phyloP scores from a whole-genome alignment of 1,140 invertebrate species.

The Andricus grossulariae region DNA sequence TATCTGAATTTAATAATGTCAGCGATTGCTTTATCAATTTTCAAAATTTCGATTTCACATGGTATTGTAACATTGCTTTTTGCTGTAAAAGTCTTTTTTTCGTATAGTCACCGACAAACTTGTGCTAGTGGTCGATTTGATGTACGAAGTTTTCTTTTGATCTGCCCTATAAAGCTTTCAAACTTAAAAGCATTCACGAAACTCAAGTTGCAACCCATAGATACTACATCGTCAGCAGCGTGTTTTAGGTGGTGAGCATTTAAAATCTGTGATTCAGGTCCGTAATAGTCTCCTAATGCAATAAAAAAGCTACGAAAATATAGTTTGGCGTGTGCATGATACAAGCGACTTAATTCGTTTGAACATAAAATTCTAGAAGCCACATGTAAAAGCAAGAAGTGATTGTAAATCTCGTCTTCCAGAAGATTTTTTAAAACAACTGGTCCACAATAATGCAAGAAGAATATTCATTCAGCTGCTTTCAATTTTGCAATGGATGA shows the following conservation, averaged over 20 bases:
- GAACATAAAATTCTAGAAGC: neutral
- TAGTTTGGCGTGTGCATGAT: neutral
- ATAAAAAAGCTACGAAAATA: constrained; percentile 9
- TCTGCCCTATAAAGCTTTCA: constrained; percentile 19
- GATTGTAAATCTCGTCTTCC: neutral
- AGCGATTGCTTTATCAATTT: neutral
- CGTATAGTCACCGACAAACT: neutral
- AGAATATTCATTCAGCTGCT: neutral
- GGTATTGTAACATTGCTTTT: neutral
- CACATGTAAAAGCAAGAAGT: constrained; percentile 11
- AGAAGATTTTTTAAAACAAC: constrained; percentile 22
- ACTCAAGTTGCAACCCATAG: constrained; percentile 1
- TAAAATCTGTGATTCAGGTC: no score
- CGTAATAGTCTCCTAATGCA: no score
- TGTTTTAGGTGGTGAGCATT: constrained; percentile 4
- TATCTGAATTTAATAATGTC: no score
- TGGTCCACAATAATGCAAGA: neutral
- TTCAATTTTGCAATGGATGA: neutral
- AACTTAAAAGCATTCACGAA: constrained; percentile 13
- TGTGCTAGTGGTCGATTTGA: constrained; percentile 13
- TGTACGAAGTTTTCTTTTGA: constrained; percentile 26
- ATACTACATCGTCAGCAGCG: neutral
- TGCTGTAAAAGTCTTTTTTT: neutral
- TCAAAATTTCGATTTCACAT: neutral
- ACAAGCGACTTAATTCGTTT: neutral